Base-by-base conservation (phyloP, 2,888 invertebrate species). In the Gymnosoma rotundatum region DNA sequence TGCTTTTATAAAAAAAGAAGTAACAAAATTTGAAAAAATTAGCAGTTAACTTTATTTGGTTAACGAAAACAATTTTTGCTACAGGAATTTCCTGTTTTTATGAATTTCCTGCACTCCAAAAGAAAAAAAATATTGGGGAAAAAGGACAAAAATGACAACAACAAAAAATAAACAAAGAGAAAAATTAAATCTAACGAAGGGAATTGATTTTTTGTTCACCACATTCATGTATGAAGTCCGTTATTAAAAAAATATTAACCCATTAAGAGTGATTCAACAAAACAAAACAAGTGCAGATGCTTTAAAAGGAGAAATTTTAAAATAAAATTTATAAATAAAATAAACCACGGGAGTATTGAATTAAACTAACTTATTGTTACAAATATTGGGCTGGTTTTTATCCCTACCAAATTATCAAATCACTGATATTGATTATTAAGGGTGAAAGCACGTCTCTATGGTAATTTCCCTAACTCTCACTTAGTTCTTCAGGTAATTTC, bases 21-120 rank as follows among this genome's bases (percentile, higher is more conserved):
- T 21, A 54, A 54, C 14, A 54, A 14, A 21, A 25, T 14, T 14
- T 6, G 21, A 48, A 32, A 50, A 45, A 64, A 25, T 56, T 25
- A 21, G 21, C 18, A 58, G 16, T 45, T 21, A 54, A 69, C 20
- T 78, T 78, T 67, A 52, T 78, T 78, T 67, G 63, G 45, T 56
- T 66, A 73, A 78, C 18, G 21, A 78, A 70, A 69, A 70, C 18
- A 66, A 72, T 61, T 75, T 73, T n/a, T 54, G 12, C 54, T 75
- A 14, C 75, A 79, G 75, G 70, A 83, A 76, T 72, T 79, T 83
- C 75, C 79, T 83, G 32, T 56, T 83, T 61, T 70, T 75, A 66
- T 70, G 70, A 79, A 82, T 82, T 66, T 85, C 85, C 85, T 84
- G 74, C 54, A 48, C 36, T 36, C 9, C 48, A 75, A 61, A 42